These are phyloP conservation scores for Serrognathus titanus DNA, from an alignment of 2,888 invertebrate species.

Conservation along the genomic window DNA sequence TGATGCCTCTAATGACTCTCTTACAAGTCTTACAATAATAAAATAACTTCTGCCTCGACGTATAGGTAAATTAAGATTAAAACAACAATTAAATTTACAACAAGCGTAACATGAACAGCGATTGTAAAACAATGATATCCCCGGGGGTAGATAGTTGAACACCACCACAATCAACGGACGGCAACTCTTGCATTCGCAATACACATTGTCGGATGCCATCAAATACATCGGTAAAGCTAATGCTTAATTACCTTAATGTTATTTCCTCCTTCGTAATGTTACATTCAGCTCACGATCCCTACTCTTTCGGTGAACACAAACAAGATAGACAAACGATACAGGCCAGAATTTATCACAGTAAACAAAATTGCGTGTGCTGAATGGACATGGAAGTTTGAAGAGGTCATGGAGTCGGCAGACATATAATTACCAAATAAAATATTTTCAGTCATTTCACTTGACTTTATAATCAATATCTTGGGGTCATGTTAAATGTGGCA, in stretches of 20 bases:
- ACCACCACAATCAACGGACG: slow-evolving; percentile 19
- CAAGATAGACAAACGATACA: slow-evolving; percentile 19
- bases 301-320: slow-evolving; percentile 16
- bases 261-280: slow-evolving; percentile 22
- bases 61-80: no score
- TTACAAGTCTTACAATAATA: no score
- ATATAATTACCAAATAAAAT: slow-evolving; percentile 37
- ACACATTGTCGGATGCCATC: slow-evolving; percentile 22
- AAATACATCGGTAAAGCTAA: slow-evolving; percentile 24
- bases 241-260: slow-evolving; percentile 33
- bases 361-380: slow-evolving; percentile 32
- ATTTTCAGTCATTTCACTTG: slow-evolving; percentile 37
- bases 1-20: no score
- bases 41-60: no score
- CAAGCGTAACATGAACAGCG: neutral
- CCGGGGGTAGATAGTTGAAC: slow-evolving; percentile 11
- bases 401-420: slow-evolving; percentile 24
- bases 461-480: slow-evolving; percentile 34
- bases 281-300: slow-evolving; percentile 22
- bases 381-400: slow-evolving; percentile 22
- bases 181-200: slow-evolving; percentile 22
- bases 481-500: slow-evolving; percentile 5
- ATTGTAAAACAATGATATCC: slow-evolving; percentile 17
- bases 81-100: neutral
- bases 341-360: slow-evolving; percentile 22